Conservation (phyloP, 2,888 invertebrate genomes). For the Craniophora ligustri region DNA sequence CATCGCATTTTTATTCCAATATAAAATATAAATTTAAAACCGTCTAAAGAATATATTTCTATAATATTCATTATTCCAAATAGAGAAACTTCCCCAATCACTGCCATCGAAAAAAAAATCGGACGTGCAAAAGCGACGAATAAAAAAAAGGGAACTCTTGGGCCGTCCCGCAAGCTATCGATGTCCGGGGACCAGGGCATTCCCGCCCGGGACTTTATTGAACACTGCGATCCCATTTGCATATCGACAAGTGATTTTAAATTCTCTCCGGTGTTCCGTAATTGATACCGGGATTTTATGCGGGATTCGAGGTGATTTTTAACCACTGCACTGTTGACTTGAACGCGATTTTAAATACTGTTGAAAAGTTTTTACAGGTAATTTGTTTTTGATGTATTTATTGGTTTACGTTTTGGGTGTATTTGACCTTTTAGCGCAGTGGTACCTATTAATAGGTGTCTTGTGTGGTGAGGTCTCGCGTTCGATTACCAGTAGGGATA, state of each 20-base stretch:
- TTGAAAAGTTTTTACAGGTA: conserved; percentile 22
- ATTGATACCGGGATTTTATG: conserved; percentile 65
- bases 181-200: conserved; percentile 69
- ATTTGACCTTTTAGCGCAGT: not conserved
- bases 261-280: conserved; percentile 64
- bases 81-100: conserved; percentile 55
- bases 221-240: conserved; percentile 79
- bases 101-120: conserved; percentile 60
- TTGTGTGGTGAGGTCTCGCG: too few relatives aligned
- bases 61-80: conserved; percentile 22
- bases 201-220: conserved; percentile 60
- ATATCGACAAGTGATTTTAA: conserved; percentile 77
- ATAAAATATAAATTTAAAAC: too few relatives aligned
- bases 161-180: conserved; percentile 77
- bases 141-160: conserved; percentile 72
- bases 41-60: too few relatives aligned
- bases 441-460: not conserved
- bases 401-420: not conserved
- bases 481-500: too few relatives aligned
- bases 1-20: too few relatives aligned
- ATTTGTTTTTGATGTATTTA: conserved; percentile 15
- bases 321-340: conserved; percentile 19
- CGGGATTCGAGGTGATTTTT: conserved; percentile 46
- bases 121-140: conserved; percentile 60
- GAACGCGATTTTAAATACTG: conserved; percentile 26